Conservation (phyloP, 1,140 invertebrate species). For the Diachasma alloeum region DNA sequence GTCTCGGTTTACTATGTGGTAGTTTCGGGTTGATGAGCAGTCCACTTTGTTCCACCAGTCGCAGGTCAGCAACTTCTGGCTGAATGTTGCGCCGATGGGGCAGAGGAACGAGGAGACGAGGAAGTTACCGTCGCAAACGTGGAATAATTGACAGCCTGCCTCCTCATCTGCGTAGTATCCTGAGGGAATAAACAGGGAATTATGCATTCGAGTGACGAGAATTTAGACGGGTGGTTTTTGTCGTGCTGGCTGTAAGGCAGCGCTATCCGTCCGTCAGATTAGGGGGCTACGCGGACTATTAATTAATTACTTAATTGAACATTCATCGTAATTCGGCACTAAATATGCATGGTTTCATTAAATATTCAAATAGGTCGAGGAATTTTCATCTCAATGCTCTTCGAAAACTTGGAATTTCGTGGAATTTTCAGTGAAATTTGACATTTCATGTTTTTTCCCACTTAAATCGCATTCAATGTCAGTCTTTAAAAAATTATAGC, state of each 20-base stretch:
- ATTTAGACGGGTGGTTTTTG: not conserved
- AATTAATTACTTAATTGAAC: no score
- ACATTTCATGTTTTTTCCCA: no score
- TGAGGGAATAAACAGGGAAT: conserved; percentile 30
- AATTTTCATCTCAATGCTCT: no score
- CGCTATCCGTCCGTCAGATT: no score
- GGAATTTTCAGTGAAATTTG: no score
- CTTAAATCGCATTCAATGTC: no score
- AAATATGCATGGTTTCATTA: no score
- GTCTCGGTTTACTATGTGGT: conserved; percentile 44
- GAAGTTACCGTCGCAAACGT: conserved; percentile 65
- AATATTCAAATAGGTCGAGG: no score
- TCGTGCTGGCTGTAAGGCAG: not conserved
- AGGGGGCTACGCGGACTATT: no score
- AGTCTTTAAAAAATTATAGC: no score
- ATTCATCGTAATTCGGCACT: no score
- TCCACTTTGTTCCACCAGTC: conserved; percentile 70
- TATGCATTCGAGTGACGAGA: not conserved
- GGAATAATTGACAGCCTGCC: conserved; percentile 66
- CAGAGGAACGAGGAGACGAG: conserved; percentile 66
- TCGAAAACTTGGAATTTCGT: no score
- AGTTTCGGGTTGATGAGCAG: conserved; percentile 55
- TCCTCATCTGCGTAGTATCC: conserved; percentile 65
- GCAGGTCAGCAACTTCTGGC: conserved; percentile 66
- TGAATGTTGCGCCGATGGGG: conserved; percentile 68